Percentiles rank a stretch among this genome's conserved stretches.
phyloP scores from a whole-genome alignment of 2,888 invertebrate genomes.

The Cacoxenus indagator region DNA sequence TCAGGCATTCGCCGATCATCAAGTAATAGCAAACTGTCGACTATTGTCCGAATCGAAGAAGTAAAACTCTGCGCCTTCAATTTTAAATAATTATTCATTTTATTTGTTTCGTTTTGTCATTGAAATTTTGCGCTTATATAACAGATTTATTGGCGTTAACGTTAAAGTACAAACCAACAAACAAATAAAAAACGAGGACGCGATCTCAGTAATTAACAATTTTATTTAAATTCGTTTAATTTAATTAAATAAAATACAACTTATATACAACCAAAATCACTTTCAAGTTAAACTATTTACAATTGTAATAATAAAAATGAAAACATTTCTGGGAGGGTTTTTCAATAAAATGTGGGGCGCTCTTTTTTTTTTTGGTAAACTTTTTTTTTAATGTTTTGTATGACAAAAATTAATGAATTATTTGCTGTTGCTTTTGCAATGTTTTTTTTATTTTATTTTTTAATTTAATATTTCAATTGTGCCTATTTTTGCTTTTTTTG shows the following conservation, averaged over 20 bases:
- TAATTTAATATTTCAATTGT: constrained; percentile 8
- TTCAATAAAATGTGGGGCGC: neutral
- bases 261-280: neutral
- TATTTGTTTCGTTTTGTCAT: constrained; percentile 14
- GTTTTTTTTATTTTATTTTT: constrained; percentile 1
- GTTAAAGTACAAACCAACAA: constrained; percentile 18
- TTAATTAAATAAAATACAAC: neutral
- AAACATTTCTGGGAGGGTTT: neutral
- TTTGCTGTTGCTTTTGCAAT: neutral
- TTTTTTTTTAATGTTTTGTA: neutral
- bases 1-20: too few relatives aligned
- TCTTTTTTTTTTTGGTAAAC: neutral
- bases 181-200: neutral
- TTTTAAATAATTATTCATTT: constrained; percentile 7
- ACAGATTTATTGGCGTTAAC: constrained; percentile 18
- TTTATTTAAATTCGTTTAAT: neutral
- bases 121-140: constrained; percentile 4
- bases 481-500: neutral
- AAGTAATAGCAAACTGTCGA: too few relatives aligned
- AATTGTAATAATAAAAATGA: neutral
- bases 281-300: constrained; percentile 15
- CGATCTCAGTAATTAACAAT: neutral
- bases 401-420: constrained; percentile 14
- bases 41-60: too few relatives aligned
- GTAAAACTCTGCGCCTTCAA: too few relatives aligned